phyloP scores from a whole-genome alignment of 64 coral and sea anemone species.

The Catalaphyllia jardinei region DNA sequence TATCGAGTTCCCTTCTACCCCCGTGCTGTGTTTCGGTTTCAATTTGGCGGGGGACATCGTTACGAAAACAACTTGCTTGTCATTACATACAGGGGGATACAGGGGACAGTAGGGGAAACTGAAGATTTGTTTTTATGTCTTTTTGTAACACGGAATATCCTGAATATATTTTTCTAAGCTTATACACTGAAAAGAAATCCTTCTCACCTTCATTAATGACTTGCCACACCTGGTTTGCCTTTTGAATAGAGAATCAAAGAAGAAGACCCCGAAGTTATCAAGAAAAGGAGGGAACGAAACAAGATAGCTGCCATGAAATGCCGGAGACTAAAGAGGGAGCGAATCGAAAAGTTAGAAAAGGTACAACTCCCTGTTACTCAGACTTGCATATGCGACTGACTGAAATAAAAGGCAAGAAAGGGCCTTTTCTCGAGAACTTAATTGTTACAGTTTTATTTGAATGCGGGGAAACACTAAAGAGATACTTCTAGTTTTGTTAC shows the following conservation, averaged over 20 bases:
- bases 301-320: constrained; percentile 62
- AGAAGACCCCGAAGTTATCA: constrained; percentile 49
- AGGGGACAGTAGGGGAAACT: too few relatives aligned
- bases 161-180: too few relatives aligned
- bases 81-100: background rate
- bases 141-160: too few relatives aligned
- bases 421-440: too few relatives aligned
- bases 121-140: too few relatives aligned
- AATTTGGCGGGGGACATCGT: background rate
- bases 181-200: background rate
- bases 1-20: too few relatives aligned
- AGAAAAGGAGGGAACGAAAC: constrained; percentile 42
- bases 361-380: background rate
- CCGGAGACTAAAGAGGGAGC: constrained; percentile 12
- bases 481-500: too few relatives aligned
- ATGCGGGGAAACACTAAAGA: too few relatives aligned
- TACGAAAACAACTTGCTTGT: background rate
- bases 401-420: too few relatives aligned
- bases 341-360: constrained; percentile 24
- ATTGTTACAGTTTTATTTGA: too few relatives aligned
- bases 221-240: background rate
- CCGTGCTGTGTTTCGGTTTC: background rate
- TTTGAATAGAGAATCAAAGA: constrained; percentile 22
- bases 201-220: background rate
- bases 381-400: too few relatives aligned